Evolutionary conservation across 2,113 vertebrate species (phyloP), one percentile per base, ranked within the genome.

Genomic region (Ammodramus savannarum): DNA sequence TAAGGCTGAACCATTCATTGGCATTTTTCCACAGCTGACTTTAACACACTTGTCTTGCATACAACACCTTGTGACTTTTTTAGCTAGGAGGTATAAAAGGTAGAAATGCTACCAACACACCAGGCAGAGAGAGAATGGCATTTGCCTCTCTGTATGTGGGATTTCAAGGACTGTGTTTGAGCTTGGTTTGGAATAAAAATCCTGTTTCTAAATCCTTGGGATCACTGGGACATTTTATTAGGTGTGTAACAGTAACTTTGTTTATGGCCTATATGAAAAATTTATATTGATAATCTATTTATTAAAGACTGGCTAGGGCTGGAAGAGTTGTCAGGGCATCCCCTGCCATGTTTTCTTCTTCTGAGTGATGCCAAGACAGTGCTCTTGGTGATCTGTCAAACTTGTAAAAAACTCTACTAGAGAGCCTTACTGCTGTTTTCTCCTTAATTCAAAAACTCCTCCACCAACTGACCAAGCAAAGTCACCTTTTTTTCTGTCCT

Each of bases 91-190:
- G 9, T 29, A n/a, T 43, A 48, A 69, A 89, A 84, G 48, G 18
- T 15, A 52, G 32, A 81, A 57, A 81, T 41, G 18, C 26, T 61
- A 61, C 2, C 36, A 79, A 59, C 2, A 6, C 3, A 25, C 5
- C 10, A 34, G 29, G 29, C 36, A 38, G 48, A 51, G 12, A 52
- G 15, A 59, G 29, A 63, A 76, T 22, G 29, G 14, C 16, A n/a
- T 18, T 32, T 73, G 36, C n/a, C 14, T 52, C 49, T 43, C 55
- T 74, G 6, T 6, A 3, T 6, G 9, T 0, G 1, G 23, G 55
- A 29, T 63, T 73, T 43, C 4, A 85, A 32, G 23, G n/a, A 16
- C n/a, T 74, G 20, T 46, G 36, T 61, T 36, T 41, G 41, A 85
- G 10, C 32, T 63, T 62, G 61, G 41, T 15, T 81, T 85, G 48